Base-by-base conservation (phyloP, 2,888 invertebrate genomes). In the Nomada fabriciana region DNA sequence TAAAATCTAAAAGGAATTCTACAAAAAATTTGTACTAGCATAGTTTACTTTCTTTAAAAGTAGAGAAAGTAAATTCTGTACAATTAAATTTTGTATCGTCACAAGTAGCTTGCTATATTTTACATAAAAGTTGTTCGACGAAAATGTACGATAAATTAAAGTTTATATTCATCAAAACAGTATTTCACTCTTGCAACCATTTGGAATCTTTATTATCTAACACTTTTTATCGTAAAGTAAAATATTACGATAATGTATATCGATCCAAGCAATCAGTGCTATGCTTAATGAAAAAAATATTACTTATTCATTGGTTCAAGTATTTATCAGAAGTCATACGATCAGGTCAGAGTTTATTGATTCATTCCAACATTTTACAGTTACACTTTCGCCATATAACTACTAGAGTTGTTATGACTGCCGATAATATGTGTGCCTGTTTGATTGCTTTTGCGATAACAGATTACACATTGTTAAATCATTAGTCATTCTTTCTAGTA, bases 311-410 rank as follows among this genome's bases (percentile, higher is more conserved):
- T 84, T 84, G 79, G 71, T 18, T 73, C 25, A 61, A 59, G 20
- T 50, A 65, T 68, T 88, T 85, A 88, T 89, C 78, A 61, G 43
- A 69, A 83, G 71, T 87, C 84, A 72, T 84, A 25, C 72, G 80
- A 84, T 87, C 47, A 80, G 76, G 77, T 83, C 86, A 86, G 73
- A 85, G 83, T 82, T 79, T 88, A 71, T 59, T 76, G 67, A 70
- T 68, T 76, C 71, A 81, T 79, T 84, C 72, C 71, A 74, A 55
- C 72, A 59, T 50, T 77, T n/a, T 53, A 65, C 70, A 63, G 36
- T 71, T 61, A 53, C 7, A 64, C 55, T 78, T 80, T 67, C 52
- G 43, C 47, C 23, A 60, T 70, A 20, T 57, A 20, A 61, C 69
- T 52, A 53, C 64, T 74, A 70, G 59, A 73, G 11, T 65, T 81